These are phyloP conservation scores for Merops nubicus DNA, from an alignment of 2,113 vertebrate species.

Conservation along the genomic window DNA sequence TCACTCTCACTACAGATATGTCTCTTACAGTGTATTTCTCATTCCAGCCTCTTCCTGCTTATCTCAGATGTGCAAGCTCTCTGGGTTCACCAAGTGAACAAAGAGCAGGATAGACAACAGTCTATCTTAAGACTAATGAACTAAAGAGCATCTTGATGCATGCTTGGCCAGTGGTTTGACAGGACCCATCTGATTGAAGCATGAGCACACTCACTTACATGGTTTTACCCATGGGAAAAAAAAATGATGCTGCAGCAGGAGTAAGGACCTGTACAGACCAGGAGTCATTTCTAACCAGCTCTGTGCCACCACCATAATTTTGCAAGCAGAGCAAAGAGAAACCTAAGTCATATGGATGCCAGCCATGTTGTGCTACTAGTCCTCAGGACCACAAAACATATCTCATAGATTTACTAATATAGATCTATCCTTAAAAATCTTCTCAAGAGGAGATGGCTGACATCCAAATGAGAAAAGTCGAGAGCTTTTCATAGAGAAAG, in stretches of 20 bases:
- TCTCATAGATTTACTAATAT: background rate
- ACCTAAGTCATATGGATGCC: background rate
- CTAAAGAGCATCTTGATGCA: background rate
- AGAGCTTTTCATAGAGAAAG: background rate
- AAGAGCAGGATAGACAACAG: background rate
- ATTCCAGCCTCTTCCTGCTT: background rate
- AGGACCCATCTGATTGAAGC: background rate
- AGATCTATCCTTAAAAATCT: background rate
- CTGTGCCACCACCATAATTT: fast-evolving
- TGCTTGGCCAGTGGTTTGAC: background rate
- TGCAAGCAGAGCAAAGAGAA: background rate
- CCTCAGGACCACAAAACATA: background rate
- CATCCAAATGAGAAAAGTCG: background rate
- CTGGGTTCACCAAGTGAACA: background rate
- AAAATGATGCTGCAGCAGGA: background rate
- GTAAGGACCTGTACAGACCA: background rate
- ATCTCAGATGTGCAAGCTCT: background rate
- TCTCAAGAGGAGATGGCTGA: background rate
- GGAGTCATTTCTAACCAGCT: background rate
- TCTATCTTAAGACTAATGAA: background rate
- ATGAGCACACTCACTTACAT: background rate
- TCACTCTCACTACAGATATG: too few relatives aligned
- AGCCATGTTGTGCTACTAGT: background rate
- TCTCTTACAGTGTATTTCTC: background rate
- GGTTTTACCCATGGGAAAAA: background rate